Evolutionary conservation across 2,113 vertebrate species (phyloP).

Genomic region (Stictonetta naevosa): DNA sequence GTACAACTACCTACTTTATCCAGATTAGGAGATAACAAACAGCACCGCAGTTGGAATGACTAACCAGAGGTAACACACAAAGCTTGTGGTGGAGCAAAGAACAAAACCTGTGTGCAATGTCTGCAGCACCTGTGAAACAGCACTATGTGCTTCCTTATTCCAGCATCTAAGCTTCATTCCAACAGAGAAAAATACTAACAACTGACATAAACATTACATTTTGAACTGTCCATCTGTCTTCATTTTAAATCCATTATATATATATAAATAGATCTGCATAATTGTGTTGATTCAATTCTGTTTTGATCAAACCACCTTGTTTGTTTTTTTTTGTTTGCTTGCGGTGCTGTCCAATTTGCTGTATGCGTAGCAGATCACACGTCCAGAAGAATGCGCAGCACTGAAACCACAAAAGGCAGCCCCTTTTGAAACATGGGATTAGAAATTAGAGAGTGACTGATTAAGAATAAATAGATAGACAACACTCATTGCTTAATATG

Average conservation of each 20-base stretch:
- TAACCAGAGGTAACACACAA: not conserved
- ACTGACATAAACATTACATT: not conserved
- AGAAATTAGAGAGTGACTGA: too few species aligned
- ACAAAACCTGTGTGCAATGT: not conserved
- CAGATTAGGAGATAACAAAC: not conserved
- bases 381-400: too few species aligned
- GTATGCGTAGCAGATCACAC: too few species aligned
- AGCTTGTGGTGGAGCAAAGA: not conserved
- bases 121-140: not conserved
- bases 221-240: not conserved
- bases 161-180: not conserved
- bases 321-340: not conserved
- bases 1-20: not conserved
- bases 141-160: not conserved
- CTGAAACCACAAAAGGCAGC: too few species aligned
- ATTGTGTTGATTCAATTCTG: not conserved
- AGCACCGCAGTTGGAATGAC: not conserved
- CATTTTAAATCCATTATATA: not conserved
- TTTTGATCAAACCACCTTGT: not conserved
- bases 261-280: not conserved
- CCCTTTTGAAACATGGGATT: too few species aligned
- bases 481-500: too few species aligned
- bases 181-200: not conserved
- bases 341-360: too few species aligned
- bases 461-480: too few species aligned